phyloP scores from a whole-genome alignment of 2,888 invertebrate species.

The Heteromyza rotundicornis region DNA sequence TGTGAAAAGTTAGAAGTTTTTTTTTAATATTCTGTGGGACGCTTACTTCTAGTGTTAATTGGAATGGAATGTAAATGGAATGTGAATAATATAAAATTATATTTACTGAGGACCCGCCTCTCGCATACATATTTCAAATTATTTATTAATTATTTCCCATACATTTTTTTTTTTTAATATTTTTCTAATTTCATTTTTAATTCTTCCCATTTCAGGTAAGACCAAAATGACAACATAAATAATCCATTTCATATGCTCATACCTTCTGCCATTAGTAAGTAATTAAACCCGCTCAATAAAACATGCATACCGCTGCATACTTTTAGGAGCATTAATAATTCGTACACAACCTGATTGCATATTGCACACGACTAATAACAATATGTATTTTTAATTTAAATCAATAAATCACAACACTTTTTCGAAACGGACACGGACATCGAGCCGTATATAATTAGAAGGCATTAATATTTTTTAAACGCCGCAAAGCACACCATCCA shows the following conservation, averaged over 20 bases:
- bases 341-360: background rate
- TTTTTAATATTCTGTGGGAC: no score
- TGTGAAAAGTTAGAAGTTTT: no score
- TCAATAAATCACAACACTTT: conserved; percentile 5
- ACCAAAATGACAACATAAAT: no score
- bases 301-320: conserved; percentile 7
- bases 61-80: no score
- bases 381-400: conserved; percentile 10
- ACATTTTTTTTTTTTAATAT: background rate
- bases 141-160: no score
- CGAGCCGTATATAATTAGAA: conserved; percentile 15
- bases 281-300: conserved; percentile 3
- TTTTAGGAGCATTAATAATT: background rate
- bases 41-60: no score
- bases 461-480: conserved; percentile 12
- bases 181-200: conserved; percentile 15
- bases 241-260: no score
- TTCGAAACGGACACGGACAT: background rate
- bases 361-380: background rate
- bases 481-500: background rate
- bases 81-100: background rate
- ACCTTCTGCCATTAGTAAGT: conserved; percentile 14
- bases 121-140: background rate
- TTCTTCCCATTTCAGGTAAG: conserved; percentile 52
- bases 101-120: background rate